Evolutionary conservation across 2,888 invertebrate species (phyloP), one percentile per base, ranked within the genome.

Genomic region (Cataglyphis rosenhaueri): DNA sequence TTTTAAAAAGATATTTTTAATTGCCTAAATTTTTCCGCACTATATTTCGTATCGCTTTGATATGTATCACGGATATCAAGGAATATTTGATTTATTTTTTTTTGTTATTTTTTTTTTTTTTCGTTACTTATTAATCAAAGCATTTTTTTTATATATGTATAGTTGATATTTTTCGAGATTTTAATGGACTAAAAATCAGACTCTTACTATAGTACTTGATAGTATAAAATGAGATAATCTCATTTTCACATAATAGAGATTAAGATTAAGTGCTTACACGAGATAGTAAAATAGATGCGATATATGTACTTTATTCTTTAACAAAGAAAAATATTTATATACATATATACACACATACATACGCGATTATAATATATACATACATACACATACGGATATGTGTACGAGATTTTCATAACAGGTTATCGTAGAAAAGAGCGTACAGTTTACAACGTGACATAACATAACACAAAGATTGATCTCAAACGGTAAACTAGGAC

Each of bases 241-340:
- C 5, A 55, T 52, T 76, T 76, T 68, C 68, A 29, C 3, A 68
- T 29, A 41, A 41, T 15, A n/a, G 18, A 38, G 2, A 57, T 25
- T 57, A 44, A 32, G 21, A 68, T 44, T 18, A 32, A 41, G 21
- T 32, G 18, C 21, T 32, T 57, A n/a, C 8, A 64, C 52, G 52
- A 76, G 52, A 52, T 18, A 41, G 15, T 76, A 55, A 76, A 9
- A 21, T 78, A 57, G 29, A 76, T 18, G 18, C 38, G 66, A 55
- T 55, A 75, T n/a, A 12, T 35, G 10, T 41, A 38, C 29, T 25
- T 76, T 78, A 57, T 15, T 68, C 29, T 68, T 78, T 78, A 78
- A 68, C 68, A 70, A 57, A 70, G 41, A 21, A 57, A 55, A 78
- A 32, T 78, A 12, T 15, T 52, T 52, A n/a, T 52, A 52, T 44